Evolutionary conservation across 2,113 vertebrate genomes (phyloP).

Genomic region (Peromyscus maniculatus): DNA sequence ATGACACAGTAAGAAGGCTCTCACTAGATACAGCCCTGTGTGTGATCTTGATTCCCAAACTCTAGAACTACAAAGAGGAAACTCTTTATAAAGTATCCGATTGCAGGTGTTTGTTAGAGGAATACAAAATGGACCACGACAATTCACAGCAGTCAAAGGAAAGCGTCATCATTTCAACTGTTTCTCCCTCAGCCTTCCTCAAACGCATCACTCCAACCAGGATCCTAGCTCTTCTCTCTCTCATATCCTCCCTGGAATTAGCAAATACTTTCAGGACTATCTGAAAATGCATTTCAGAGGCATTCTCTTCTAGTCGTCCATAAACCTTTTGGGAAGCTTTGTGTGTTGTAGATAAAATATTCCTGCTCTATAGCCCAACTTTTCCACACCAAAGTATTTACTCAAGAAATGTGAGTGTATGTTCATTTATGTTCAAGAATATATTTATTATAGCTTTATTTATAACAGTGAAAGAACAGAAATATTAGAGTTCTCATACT

Average conservation of each 20-base stretch:
- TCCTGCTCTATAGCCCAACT: neutral
- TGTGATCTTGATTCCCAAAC: neutral
- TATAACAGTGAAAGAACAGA: neutral
- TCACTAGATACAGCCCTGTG: neutral
- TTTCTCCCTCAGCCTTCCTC: neutral
- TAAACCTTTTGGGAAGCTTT: neutral
- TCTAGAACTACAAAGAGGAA: neutral
- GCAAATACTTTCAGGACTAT: neutral
- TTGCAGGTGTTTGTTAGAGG: neutral
- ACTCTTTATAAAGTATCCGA: neutral
- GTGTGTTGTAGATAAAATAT: neutral
- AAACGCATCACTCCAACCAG: too few species aligned
- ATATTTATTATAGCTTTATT: neutral
- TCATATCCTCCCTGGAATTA: neutral
- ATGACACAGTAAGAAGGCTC: neutral
- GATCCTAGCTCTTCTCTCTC: neutral
- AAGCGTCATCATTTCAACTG: neutral
- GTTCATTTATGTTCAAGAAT: neutral
- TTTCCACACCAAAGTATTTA: neutral
- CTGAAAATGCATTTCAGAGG: neutral
- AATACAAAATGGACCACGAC: neutral
- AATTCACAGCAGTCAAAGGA: neutral
- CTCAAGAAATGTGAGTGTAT: neutral
- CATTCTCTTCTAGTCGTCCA: neutral
- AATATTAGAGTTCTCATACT: neutral